Conservation (phyloP, 2,797 vertebrate genomes). For the Octomys mimax region DNA sequence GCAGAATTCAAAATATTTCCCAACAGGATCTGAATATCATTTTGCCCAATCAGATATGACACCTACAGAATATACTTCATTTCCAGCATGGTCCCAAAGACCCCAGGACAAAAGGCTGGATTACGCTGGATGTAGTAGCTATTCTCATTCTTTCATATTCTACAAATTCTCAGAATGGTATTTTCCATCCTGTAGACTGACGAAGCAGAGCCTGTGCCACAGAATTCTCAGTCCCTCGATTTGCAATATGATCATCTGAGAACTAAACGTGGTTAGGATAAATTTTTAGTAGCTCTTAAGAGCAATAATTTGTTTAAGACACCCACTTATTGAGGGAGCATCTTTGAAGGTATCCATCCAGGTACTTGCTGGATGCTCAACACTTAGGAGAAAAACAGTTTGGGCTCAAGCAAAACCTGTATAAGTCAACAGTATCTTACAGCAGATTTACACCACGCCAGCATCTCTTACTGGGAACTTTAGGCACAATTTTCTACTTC, state of each 20-base stretch:
- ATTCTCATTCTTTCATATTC: not conserved
- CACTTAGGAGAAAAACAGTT: not conserved
- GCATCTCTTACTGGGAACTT: not conserved
- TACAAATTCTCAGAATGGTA: not conserved
- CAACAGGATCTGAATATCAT: not conserved
- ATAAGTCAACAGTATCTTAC: not conserved
- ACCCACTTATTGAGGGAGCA: too few species aligned
- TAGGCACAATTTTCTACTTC: not conserved
- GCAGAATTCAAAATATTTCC: not conserved
- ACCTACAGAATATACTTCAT: not conserved
- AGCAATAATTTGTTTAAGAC: too few species aligned
- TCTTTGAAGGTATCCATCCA: not conserved
- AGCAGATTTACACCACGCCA: not conserved
- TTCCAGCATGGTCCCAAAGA: not conserved
- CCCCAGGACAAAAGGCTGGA: not conserved
- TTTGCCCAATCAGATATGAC: not conserved
- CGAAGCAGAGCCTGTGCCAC: not conserved
- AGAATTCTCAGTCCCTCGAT: not conserved
- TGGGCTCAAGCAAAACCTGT: not conserved
- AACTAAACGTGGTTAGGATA: not conserved
- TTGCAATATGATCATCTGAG: not conserved
- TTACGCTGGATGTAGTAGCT: not conserved
- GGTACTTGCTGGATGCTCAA: not conserved
- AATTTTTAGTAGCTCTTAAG: not conserved
- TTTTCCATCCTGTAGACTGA: not conserved